phyloP scores from a whole-genome alignment of 2,888 invertebrate species.

The Abrostola triplasia region DNA sequence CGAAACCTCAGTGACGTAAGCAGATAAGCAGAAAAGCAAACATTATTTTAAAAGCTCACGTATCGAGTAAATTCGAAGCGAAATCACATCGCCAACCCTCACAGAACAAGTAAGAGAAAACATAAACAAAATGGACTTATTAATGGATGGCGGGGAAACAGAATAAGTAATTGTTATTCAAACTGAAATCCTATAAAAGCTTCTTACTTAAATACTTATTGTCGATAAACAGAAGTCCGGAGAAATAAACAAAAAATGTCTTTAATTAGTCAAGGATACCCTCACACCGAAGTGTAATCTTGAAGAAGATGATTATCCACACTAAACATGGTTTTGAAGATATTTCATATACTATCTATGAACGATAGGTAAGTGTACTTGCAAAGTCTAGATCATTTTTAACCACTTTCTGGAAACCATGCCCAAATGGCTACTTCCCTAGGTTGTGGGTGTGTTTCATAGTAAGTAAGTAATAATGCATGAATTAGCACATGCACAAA shows the following conservation, averaged over 20 bases:
- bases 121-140: constrained; percentile 64
- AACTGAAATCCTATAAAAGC: constrained; percentile 72
- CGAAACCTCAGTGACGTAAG: not conserved
- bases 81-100: constrained; percentile 5
- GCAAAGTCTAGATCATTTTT: too few species aligned
- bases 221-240: constrained; percentile 67
- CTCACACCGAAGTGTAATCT: not conserved
- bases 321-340: too few species aligned
- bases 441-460: too few species aligned
- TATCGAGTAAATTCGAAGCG: constrained; percentile 5
- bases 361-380: too few species aligned
- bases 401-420: too few species aligned
- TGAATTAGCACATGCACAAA: too few species aligned
- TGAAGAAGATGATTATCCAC: not conserved
- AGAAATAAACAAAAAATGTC: constrained; percentile 70
- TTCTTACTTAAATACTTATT: constrained; percentile 71
- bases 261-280: constrained; percentile 61
- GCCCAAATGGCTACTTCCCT: too few species aligned
- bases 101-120: constrained; percentile 42
- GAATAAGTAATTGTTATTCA: constrained; percentile 72
- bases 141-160: constrained; percentile 54
- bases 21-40: not conserved
- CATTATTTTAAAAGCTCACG: constrained; percentile 3
- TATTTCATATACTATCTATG: too few species aligned
- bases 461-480: too few species aligned